Base-by-base conservation (phyloP, 2,888 invertebrate species). In the Lycocerus yunnanus region DNA sequence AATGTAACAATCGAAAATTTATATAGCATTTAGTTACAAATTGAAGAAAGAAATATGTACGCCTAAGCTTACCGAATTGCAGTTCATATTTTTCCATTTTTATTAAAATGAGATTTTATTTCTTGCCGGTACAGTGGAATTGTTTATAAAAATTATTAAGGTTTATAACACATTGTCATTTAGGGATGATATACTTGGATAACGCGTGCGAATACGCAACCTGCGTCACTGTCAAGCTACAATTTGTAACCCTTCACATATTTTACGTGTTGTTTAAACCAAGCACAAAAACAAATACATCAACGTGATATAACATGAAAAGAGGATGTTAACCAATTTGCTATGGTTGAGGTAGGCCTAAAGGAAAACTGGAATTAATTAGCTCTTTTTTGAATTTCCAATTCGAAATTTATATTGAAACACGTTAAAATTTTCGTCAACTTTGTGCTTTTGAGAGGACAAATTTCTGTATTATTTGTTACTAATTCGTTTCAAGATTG, bases 191-290 rank as follows among this genome's bases (percentile, higher is more conserved):
- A 58, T 14, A 65, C 69, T 65, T 15, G 69, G 65, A 63, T 70
- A 70, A 70, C 63, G 43, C 20, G 59, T 16, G 69, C 69, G 63
- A 9, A 63, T 20, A 70, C 24, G 69, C 63, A 63, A 70, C 69
- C 69, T 70, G 63, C 69, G 65, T 70, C 69, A 70, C 61, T 70
- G 69, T 70, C 69, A 70, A 70, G 65, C 43, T 15, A 21, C 61
- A 70, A 70, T 70, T 70, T 70, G 63, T 70, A 58, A 70, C 63
- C 69, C 58, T 24, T 18, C 61, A 69, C 61, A 70, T 24, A 61
- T 70, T 63, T 63, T 63, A 63, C 61, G 61, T 63, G 61, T 63
- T 63, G 18, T 63, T 63, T 63, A 63, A 11, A 63, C 16, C 61
- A 14, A 18, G 18, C 61, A 63, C 61, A 63, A 63, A 63, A 63